phyloP scores from a whole-genome alignment of 2,113 vertebrate species.

The Callaeas wilsoni region DNA sequence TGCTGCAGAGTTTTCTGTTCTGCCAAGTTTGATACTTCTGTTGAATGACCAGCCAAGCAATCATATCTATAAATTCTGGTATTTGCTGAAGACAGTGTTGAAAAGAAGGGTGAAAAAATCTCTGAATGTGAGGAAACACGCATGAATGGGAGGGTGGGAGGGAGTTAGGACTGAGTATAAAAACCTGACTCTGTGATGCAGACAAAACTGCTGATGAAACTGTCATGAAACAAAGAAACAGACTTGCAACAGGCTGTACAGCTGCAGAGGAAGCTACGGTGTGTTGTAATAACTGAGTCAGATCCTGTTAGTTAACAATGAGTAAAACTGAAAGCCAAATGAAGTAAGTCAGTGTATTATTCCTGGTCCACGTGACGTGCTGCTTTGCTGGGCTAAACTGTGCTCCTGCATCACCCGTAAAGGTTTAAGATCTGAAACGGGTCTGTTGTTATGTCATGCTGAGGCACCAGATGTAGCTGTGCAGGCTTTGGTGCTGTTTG shows the following conservation, averaged over 20 bases:
- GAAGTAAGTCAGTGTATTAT: neutral
- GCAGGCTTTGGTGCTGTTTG: neutral
- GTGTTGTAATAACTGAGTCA: neutral
- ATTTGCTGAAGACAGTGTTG: neutral
- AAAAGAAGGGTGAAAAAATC: neutral
- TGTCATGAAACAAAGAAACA: neutral
- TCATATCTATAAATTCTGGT: neutral
- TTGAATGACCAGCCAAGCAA: neutral
- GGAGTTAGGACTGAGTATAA: neutral
- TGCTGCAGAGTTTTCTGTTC: neutral
- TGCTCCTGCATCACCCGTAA: accelerated
- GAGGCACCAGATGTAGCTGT: neutral
- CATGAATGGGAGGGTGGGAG: neutral
- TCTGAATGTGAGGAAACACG: neutral
- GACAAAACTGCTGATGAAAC: neutral
- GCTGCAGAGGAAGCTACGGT: neutral
- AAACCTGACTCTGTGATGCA: neutral
- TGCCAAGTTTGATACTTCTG: neutral
- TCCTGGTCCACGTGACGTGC: accelerated
- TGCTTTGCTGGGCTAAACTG: neutral
- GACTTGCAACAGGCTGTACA: neutral
- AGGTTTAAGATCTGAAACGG: neutral
- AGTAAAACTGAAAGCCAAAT: neutral
- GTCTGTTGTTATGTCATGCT: neutral
- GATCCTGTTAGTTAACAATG: neutral